Conservation (phyloP, 2,888 invertebrate species). For the Cephalotes varians region DNA sequence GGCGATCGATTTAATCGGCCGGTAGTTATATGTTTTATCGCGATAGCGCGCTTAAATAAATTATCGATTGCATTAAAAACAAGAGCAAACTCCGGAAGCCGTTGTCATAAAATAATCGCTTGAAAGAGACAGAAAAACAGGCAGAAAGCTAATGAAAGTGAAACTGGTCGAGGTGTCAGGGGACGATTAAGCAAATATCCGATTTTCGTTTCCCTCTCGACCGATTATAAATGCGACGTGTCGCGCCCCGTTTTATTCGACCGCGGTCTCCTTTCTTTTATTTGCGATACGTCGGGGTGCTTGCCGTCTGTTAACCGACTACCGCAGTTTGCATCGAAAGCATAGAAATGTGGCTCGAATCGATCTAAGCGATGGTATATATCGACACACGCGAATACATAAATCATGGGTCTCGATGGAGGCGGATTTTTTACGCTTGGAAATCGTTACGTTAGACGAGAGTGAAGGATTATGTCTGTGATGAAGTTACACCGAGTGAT, state of each 20-base stretch:
- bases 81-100: constrained; percentile 28
- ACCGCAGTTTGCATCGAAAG: constrained; percentile 59
- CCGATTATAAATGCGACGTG: constrained; percentile 52
- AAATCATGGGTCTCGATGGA: constrained; percentile 51
- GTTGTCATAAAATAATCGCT: neutral
- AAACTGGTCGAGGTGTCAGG: constrained; percentile 63
- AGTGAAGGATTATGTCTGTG: constrained; percentile 10
- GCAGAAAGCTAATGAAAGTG: constrained; percentile 60
- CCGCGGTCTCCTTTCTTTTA: constrained; percentile 61
- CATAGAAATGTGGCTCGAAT: constrained; percentile 61
- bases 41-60: constrained; percentile 79
- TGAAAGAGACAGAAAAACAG: constrained; percentile 50
- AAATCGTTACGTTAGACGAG: constrained; percentile 51
- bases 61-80: constrained; percentile 81
- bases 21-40: constrained; percentile 78
- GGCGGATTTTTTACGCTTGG: constrained; percentile 35
- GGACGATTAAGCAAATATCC: constrained; percentile 76
- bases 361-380: constrained; percentile 41
- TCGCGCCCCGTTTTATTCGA: constrained; percentile 60
- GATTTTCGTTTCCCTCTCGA: constrained; percentile 61
- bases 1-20: constrained; percentile 72
- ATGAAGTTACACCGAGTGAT: constrained; percentile 7
- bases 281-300: constrained; percentile 64
- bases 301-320: constrained; percentile 67
- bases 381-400: constrained; percentile 42